These are phyloP conservation scores for Silurus asotus DNA, from an alignment of 2,113 vertebrate genomes.

Conservation along the genomic window DNA sequence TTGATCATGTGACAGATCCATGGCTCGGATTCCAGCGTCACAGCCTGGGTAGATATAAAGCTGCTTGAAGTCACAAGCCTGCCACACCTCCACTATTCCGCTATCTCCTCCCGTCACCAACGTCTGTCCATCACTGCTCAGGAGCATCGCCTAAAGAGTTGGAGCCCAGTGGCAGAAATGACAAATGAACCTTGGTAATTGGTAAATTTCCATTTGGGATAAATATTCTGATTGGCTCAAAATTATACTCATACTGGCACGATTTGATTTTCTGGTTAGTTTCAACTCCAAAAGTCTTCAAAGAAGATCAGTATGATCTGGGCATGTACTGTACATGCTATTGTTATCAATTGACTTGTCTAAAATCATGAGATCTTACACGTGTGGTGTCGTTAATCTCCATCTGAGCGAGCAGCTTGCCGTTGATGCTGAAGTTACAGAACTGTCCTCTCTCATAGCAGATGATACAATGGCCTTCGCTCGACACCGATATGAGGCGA, in stretches of 20 bases:
- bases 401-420: conserved; percentile 96
- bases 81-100: conserved; percentile 98
- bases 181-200: background rate
- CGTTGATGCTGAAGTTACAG: conserved; percentile 97
- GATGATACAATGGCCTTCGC: conserved; percentile 97
- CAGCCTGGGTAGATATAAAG: conserved; percentile 98
- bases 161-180: background rate
- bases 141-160: conserved; percentile 81
- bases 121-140: conserved; percentile 98
- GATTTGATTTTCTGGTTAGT: background rate
- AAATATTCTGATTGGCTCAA: background rate
- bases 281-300: background rate
- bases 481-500: conserved; percentile 89
- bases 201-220: background rate
- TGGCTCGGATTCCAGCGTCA: conserved; percentile 95
- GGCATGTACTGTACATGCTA: background rate
- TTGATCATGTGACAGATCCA: conserved; percentile 99
- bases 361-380: conserved; percentile 68
- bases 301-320: background rate
- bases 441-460: conserved; percentile 91
- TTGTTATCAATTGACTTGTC: background rate
- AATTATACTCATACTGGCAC: background rate
- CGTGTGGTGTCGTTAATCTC: conserved; percentile 94
- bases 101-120: conserved; percentile 96
- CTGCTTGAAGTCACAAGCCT: conserved; percentile 98